A percentile compares a stretch with the other conserved stretches of the same genome.
Conservation (phyloP, 2,888 invertebrate species). For the Itoplectis maculator region DNA sequence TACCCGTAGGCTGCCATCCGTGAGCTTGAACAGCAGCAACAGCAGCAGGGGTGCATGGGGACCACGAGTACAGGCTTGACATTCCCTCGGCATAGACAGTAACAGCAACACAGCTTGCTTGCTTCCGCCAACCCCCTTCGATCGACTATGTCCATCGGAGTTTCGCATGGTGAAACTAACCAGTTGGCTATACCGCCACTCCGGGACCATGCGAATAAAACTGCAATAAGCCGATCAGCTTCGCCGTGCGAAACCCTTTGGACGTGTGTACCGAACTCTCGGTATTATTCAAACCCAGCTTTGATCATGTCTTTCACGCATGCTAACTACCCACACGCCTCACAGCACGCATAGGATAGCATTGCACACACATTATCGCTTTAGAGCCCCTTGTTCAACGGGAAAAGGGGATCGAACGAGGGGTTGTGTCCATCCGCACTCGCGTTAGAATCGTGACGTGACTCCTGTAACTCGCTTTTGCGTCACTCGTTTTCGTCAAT, state of each 20-base stretch:
- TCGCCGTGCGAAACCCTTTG: neutral
- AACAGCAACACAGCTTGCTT: slow-evolving; percentile 1
- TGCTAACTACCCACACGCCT: slow-evolving; percentile 35
- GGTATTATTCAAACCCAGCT: slow-evolving; percentile 29
- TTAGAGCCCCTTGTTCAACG: slow-evolving; percentile 33
- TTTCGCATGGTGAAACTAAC: slow-evolving; percentile 24
- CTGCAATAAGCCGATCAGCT: slow-evolving; percentile 6
- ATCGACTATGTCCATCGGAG: neutral
- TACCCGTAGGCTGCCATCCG: slow-evolving; percentile 71
- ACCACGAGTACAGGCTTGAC: slow-evolving; percentile 34
- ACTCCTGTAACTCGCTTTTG: slow-evolving; percentile 3
- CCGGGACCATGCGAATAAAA: neutral
- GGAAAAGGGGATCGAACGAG: slow-evolving; percentile 2
- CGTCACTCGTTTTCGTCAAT: neutral
- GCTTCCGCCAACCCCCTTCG: slow-evolving; percentile 18
- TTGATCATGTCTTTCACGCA: slow-evolving; percentile 42
- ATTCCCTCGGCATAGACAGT: slow-evolving; percentile 30
- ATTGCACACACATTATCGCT: slow-evolving; percentile 46
- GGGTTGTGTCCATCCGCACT: neutral
- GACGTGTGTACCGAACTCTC: neutral
- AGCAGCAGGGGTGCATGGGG: slow-evolving; percentile 2
- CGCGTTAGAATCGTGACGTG: slow-evolving; percentile 2
- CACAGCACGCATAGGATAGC: slow-evolving; percentile 3
- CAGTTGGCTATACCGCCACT: neutral
- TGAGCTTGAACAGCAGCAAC: slow-evolving; percentile 54